Base-by-base conservation (phyloP, 2,113 vertebrate species). In the Verasper variegatus region DNA sequence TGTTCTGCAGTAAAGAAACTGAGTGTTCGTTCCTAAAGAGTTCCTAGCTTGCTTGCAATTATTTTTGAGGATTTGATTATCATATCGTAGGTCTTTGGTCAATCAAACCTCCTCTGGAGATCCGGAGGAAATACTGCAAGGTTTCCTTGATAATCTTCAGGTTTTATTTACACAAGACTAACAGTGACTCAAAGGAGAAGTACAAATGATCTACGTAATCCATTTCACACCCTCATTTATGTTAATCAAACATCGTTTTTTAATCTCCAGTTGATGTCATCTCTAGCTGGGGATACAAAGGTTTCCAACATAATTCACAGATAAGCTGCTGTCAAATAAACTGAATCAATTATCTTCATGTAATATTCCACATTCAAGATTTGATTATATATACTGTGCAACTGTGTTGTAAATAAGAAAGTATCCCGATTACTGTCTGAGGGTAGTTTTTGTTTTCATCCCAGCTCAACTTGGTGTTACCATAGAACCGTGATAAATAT, bases 341-440 rank as follows among this genome's bases (percentile, higher is more conserved):
- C 2, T 2, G 62, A 85, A 75, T 71, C 5, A 54, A 42, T 61
- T 23, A 11, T 68, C 49, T 52, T 24, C 58, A 23, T 18, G 49
- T 62, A 31, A 17, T 35, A 21, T 40, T 56, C 17, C 12, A 20
- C 6, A 37, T 54, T 27, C 1, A 45, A 13, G 9, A 51, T 63
- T 40, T 63, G 11, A 20, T 56, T 56, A 17, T 1, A 37, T 6
- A 21, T 18, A 51, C 12, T n/a, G 11, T n/a, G 24, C 3, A 63
- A 70, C 23, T 74, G 13, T 24, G 31, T 6, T 52, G 5, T 51
- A 5, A 84, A 59, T 10, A 45, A 31, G 0, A 55, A 56, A 61
- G 17, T 23, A 4, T 56, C 37, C 6, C 31, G 31, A 31, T 31
- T 31, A 31, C 31, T 31, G 31, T 31, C 31, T 40, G 37, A 40